These are phyloP conservation scores for Pterocles gutturalis DNA, from an alignment of 2,113 vertebrate genomes.

Conservation along the genomic window DNA sequence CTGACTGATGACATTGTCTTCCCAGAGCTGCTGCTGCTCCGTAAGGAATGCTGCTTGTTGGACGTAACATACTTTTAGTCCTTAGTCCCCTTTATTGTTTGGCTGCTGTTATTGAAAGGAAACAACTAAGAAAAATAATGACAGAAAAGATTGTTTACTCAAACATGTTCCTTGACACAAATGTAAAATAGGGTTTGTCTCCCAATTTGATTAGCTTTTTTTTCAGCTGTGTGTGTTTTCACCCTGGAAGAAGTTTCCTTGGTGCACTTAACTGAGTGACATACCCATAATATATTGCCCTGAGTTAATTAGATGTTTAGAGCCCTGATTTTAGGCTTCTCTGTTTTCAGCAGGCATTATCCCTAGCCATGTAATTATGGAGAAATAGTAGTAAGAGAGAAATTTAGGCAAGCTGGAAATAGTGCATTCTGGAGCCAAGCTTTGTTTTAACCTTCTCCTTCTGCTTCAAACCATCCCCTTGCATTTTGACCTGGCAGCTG, in stretches of 20 bases:
- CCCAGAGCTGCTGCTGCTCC: neutral
- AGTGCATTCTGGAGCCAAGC: neutral
- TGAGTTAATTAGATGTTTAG: neutral
- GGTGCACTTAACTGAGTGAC: neutral
- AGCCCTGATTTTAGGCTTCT: neutral
- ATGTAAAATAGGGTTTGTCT: neutral
- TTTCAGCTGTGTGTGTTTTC: neutral
- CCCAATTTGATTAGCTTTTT: neutral
- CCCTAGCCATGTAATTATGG: neutral
- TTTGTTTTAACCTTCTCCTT: neutral
- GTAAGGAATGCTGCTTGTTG: neutral
- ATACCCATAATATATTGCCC: neutral
- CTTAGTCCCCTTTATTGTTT: neutral
- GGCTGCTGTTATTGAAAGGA: neutral
- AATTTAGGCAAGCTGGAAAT: neutral
- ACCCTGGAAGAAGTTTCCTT: neutral
- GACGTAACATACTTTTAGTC: rapidly evolving
- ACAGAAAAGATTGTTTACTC: neutral
- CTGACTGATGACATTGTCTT: neutral
- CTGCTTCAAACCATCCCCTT: neutral
- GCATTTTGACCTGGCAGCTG: neutral
- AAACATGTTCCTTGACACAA: neutral
- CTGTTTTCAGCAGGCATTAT: neutral
- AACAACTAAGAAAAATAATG: neutral
- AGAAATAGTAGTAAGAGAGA: neutral